A percentile compares a stretch with the other conserved stretches of the same genome.
Evolutionary conservation across 2,113 vertebrate genomes (phyloP).

Genomic region (Tylochromis polylepis): DNA sequence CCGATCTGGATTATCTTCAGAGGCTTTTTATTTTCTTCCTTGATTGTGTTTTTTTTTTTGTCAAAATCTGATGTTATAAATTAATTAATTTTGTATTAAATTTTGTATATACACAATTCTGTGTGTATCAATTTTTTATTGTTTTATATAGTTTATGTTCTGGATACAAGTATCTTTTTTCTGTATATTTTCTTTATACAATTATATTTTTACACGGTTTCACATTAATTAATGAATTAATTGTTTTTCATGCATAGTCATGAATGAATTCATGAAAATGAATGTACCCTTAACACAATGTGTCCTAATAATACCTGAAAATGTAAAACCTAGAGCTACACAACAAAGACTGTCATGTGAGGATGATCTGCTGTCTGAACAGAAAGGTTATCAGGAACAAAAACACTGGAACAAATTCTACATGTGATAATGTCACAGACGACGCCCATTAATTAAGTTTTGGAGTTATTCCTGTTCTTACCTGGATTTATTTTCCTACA

Average conservation of each 20-base stretch:
- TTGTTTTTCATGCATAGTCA: neutral
- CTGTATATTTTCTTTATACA: neutral
- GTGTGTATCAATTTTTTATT: neutral
- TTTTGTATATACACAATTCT: neutral
- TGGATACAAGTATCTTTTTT: neutral
- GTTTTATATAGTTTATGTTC: neutral
- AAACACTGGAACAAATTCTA: neutral
- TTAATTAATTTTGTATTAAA: neutral
- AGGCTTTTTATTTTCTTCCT: neutral
- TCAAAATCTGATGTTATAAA: neutral
- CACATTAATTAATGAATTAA: neutral
- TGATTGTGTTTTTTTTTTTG: neutral
- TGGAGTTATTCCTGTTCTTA: neutral
- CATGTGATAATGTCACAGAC: neutral
- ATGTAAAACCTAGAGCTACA: slow-evolving; percentile 4
- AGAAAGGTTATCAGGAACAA: neutral
- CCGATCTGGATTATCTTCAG: neutral
- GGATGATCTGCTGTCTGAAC: neutral
- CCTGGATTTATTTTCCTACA: neutral
- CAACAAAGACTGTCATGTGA: neutral
- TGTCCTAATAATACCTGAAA: neutral
- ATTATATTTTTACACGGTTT: neutral
- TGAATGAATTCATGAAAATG: neutral
- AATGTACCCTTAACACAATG: neutral
- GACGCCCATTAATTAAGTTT: neutral